Conservation (phyloP, 2,888 invertebrate species). For the Hypercompe scribonia region DNA sequence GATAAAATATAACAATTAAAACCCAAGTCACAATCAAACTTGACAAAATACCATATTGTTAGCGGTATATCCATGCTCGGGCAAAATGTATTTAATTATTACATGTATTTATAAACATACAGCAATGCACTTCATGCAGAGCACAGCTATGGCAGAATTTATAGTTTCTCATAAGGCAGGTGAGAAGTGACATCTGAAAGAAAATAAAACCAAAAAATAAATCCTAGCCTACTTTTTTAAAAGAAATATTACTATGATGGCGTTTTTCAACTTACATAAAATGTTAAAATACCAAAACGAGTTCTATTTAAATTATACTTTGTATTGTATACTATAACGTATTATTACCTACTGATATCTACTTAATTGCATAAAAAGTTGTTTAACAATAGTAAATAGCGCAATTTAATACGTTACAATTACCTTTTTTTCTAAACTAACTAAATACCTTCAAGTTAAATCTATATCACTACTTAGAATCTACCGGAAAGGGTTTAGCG, state of each 20-base stretch:
- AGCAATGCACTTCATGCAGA: slow-evolving; percentile 83
- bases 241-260: slow-evolving; percentile 28
- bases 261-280: slow-evolving; percentile 28
- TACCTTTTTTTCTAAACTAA: background rate
- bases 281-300: background rate
- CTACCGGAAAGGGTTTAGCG: background rate
- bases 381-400: background rate
- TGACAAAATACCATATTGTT: slow-evolving; percentile 52
- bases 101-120: slow-evolving; percentile 65
- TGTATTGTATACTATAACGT: too few species aligned
- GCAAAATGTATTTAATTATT: slow-evolving; percentile 61
- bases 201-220: slow-evolving; percentile 81
- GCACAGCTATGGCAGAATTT: slow-evolving; percentile 86
- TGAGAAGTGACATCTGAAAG: slow-evolving; percentile 96
- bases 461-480: slow-evolving; percentile 9
- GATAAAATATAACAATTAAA: background rate
- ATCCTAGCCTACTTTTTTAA: slow-evolving; percentile 44
- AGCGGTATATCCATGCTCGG: slow-evolving; percentile 73
- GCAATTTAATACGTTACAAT: background rate
- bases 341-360: background rate
- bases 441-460: background rate
- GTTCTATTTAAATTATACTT: background rate
- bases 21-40: slow-evolving; percentile 27
- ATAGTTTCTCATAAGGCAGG: slow-evolving; percentile 97
- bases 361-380: background rate